Base-by-base conservation (phyloP, 2,888 invertebrate species). In the Lagria hirta region DNA sequence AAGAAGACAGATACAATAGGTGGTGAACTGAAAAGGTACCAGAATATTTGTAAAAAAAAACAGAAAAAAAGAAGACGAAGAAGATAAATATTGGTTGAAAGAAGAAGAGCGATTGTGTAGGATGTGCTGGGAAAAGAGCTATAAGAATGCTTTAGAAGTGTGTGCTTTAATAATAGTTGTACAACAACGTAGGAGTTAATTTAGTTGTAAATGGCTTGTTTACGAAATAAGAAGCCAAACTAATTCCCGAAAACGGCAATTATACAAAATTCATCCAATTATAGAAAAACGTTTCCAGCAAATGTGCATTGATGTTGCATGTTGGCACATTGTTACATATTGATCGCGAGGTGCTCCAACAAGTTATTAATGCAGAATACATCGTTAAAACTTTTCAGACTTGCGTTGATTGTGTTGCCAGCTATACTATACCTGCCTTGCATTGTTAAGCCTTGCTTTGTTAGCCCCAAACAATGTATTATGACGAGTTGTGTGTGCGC, bases 301-400 rank as follows among this genome's bases (percentile, higher is more conserved):
- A 17, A 21, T 30, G 12, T 36, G 35, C 43, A 46, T 41, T 54
- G 54, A 58, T 57, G 54, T 38, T 56, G 58, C 53, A 61, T 55
- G 56, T 52, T 51, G 48, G 49, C 52, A 60, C 55, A 63, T 62
- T 62, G 63, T 63, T 60, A 57, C 59, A 58, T 68, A 69, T 69
- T 62, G 69, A 69, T 68, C 68, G 60, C 53, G 58, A 54, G 54
- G 62, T 64, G 61, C 67, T 66, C 64, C 64, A 62, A 65, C 69
- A 69, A 70, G 70, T 70, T 70, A 71, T 70, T 70, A 70, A 69
- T 68, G 64, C 66, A 67, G 63, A 69, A 70, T 71, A 70, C 70
- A 68, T 71, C 70, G 70, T 71, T 71, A 71, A 71, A 71, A 70
- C 69, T 70, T 71, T 71, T 71, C 69, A 70, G 69, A 70, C 70